Evolutionary conservation across 2,797 vertebrate genomes (phyloP), one percentile per base, ranked within the genome.

Genomic region (Sphenodon punctatus): DNA sequence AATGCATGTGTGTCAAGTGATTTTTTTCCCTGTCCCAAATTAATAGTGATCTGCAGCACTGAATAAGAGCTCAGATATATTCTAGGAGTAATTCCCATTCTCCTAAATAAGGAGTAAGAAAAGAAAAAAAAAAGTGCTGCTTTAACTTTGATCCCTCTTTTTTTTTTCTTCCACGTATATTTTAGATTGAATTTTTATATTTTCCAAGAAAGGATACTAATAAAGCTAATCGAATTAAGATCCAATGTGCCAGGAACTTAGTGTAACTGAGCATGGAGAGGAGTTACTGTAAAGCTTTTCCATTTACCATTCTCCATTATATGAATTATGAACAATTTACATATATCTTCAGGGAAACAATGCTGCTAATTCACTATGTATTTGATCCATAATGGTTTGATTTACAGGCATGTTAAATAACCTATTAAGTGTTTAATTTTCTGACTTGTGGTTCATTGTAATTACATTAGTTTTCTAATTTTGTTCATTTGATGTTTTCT

Each of bases 221-320:
- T 85, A 79, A 67, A 72, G 65, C 78, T 59, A 88, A 87, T 87
- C 86, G 82, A 80, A 86, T 90, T 84, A 87, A 93, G 90, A 83
- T 88, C 85, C 68, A 65, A 84, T 85, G 55, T 91, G 86, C 91
- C 86, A 84, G 92, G 89, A 88, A 87, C 55, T n/a, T 63, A 23
- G 78, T n/a, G 27, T n/a, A 23, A 15, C 2, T 0, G 12, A 48
- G 34, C 38, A 20, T 75, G 67, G 13, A 8, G 4, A 43, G 2
- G 7, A 48, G 70, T 87, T 88, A 66, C 80, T 66, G 84, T 74
- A 85, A 91, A 84, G 67, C 78, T 43, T 49, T 5, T 63, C 61
- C 34, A 66, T 32, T 64, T 2, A 1, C 49, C 59, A 67, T 43
- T 73, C 80, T 76, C 69, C n/a, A 3, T 3, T 27, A 36, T 66